Base-by-base conservation (phyloP, 2,888 invertebrate species). In the Yponomeuta malinellus region DNA sequence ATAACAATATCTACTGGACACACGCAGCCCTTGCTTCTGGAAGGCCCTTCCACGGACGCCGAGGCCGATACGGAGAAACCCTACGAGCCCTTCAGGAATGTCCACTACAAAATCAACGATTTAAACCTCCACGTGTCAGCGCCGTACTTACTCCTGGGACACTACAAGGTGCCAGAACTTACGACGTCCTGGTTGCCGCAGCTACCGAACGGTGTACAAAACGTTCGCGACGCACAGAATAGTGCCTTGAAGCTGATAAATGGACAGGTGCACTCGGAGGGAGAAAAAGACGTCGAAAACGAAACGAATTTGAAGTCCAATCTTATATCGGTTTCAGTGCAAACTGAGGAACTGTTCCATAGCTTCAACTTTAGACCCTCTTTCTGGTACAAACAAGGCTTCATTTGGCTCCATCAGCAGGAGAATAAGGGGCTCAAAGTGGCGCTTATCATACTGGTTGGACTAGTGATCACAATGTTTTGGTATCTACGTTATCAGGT, bases 1-100 rank as follows among this genome's bases (percentile, higher is more conserved):
- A 96, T 97, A 12, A 96, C 97, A 9, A 96, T 97, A 84, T 94
- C 95, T 0, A 94, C 95, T 5, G 94, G 95, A 2, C 95, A 95
- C 78, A 93, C 95, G 64, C 93, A 92, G 15, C 95, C 95, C 0
- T 91, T 96, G 72, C 89, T 97, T 12, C 84, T 97, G 1, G 96
- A 96, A 80, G 97, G 97, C 0, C 97, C 79, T 0, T 76, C 81
- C 0, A 76, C 81, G 15, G 86, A 84, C 65, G 79, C 76, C 3
- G 76, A 81, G 43, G 75, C 75, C 0, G 79, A 83, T 37, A 75
- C 81, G 1, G 80, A 84, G 1, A 84, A 88, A 33, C 87, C 86
- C 29, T 84, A 93, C 71, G 93, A 94, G 71, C 88, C 93, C 0
- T 89, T 90, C 73, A 92, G 91, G 74, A 91, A 92, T 72, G 85